phyloP scores from a whole-genome alignment of 2,113 vertebrate genomes.

The Plotosus lineatus region DNA sequence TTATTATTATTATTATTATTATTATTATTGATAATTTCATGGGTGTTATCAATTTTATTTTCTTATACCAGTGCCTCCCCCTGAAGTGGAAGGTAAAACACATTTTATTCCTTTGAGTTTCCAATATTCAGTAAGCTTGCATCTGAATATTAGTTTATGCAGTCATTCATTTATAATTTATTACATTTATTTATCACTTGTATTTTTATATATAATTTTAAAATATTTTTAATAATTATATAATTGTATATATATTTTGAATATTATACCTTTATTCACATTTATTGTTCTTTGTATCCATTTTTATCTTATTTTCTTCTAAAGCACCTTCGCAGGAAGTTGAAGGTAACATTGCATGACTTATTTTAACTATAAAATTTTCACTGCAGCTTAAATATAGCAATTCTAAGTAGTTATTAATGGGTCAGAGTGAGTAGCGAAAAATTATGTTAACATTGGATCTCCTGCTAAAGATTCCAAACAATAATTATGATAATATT shows the following conservation, averaged over 20 bases:
- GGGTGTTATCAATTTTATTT: conserved; percentile 32
- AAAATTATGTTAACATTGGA: neutral
- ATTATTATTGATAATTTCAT: neutral
- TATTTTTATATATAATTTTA: too few species aligned
- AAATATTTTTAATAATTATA: too few species aligned
- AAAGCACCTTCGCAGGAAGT: conserved; percentile 27
- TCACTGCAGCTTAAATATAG: neutral
- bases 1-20: neutral
- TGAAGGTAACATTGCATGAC: conserved; percentile 39
- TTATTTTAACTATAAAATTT: neutral
- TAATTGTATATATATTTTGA: too few species aligned
- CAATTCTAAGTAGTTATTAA: neutral
- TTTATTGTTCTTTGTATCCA: too few species aligned
- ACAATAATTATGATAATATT: too few species aligned
- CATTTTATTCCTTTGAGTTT: neutral
- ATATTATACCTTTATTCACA: too few species aligned
- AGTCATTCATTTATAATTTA: neutral
- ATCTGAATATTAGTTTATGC: neutral
- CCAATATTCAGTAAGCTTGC: neutral
- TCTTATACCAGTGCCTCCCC: conserved; percentile 43
- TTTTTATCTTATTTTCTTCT: neutral
- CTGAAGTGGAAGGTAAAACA: conserved; percentile 65
- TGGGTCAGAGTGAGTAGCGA: neutral
- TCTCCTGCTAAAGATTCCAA: neutral
- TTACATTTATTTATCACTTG: too few species aligned